These are phyloP conservation scores for Agrilus mali DNA, from an alignment of 2,888 invertebrate genomes.

Conservation along the genomic window DNA sequence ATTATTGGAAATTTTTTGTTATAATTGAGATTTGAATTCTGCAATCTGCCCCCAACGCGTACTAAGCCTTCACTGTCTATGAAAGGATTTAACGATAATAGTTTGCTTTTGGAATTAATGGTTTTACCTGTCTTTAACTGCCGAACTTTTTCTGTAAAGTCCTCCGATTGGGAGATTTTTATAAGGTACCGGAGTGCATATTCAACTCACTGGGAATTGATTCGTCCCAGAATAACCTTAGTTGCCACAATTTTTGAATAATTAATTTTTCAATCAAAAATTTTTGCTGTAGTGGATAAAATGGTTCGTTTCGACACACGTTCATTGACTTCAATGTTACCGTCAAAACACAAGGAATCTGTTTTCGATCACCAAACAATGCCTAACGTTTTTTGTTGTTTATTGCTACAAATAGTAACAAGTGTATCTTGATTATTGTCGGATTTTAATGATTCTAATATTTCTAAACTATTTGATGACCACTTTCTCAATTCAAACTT, in stretches of 20 bases:
- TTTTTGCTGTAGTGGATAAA: conserved; percentile 10
- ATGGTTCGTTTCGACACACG: conserved; percentile 4
- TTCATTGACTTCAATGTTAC: neutral
- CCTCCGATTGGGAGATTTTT: conserved; percentile 1
- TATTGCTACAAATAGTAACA: neutral
- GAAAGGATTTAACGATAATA: conserved; percentile 1
- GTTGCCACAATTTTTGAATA: conserved; percentile 17
- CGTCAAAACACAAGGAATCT: conserved; percentile 5
- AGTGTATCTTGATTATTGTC: no score
- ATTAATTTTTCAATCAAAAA: conserved; percentile 18
- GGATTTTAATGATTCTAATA: no score
- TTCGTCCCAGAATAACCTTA: conserved; percentile 19
- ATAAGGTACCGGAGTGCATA: neutral
- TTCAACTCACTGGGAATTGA: conserved; percentile 10
- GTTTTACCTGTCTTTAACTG: neutral
- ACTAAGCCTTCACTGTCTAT: conserved; percentile 1
- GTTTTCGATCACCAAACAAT: conserved; percentile 3
- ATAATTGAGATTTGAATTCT: conserved; percentile 1
- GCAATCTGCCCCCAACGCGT: conserved; percentile 4
- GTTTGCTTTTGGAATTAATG: conserved; percentile 1
- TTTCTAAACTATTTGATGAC: no score
- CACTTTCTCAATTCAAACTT: no score
- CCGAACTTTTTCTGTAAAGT: neutral
- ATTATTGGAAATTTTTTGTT: conserved; percentile 4
- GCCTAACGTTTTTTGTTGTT: conserved; percentile 6